Percentiles rank a stretch among this genome's conserved stretches.
Evolutionary conservation across 2,797 vertebrate species (phyloP).

Genomic region (Amazonetta brasiliensis): DNA sequence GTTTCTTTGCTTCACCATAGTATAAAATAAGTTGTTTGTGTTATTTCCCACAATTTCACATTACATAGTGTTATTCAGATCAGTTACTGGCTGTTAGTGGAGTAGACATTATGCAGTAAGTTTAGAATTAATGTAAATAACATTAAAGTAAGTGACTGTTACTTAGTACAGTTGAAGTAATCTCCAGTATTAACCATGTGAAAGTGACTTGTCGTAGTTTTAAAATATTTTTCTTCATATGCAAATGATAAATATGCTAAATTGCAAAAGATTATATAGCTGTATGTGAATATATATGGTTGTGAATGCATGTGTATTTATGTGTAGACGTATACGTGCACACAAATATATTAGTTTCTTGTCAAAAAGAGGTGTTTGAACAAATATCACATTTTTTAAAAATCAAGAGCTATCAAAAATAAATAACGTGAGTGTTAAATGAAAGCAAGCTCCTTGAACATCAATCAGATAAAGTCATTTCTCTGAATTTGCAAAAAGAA

Average conservation of each 20-base stretch:
- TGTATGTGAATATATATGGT: not conserved
- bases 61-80: not conserved
- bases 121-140: not conserved
- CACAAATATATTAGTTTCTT: not conserved
- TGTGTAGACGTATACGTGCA: not conserved
- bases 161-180: not conserved
- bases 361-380: not conserved
- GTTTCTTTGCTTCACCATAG: not conserved
- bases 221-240: not conserved
- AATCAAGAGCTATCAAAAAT: not conserved
- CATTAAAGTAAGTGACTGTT: not conserved
- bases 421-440: not conserved
- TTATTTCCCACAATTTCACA: not conserved
- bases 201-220: not conserved
- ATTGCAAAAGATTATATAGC: not conserved
- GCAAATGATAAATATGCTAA: not conserved
- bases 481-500: not conserved
- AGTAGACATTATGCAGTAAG: not conserved
- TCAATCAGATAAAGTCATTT: not conserved
- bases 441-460: not conserved
- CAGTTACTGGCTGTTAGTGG: not conserved
- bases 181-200: not conserved
- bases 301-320: not conserved
- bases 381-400: not conserved
- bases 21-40: not conserved